Conservation (phyloP, 2,797 vertebrate species). For the Heterohyrax brucei region DNA sequence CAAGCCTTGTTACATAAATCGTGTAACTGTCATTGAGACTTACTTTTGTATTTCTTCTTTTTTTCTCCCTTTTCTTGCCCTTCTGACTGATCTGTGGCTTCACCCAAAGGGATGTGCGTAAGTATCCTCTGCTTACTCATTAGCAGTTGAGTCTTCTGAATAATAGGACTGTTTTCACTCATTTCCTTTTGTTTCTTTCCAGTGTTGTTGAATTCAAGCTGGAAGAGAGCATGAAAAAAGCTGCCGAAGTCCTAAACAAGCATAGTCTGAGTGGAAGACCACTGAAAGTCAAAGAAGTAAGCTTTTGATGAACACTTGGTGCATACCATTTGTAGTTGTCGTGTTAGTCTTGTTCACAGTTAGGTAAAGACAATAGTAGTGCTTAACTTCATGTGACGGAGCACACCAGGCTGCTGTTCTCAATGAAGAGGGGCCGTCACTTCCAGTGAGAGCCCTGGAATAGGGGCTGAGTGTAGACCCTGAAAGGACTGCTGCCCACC, state of each 20-base stretch:
- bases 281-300: slow-evolving; percentile 98
- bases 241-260: slow-evolving; percentile 98
- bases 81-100: slow-evolving; percentile 87
- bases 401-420: not conserved
- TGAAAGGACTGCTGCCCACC: not conserved
- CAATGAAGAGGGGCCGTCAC: not conserved
- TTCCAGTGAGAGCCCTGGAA: not conserved
- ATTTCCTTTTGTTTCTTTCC: slow-evolving; percentile 80
- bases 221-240: slow-evolving; percentile 99
- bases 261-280: slow-evolving; percentile 97
- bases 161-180: slow-evolving; percentile 81
- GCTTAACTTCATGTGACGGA: not conserved
- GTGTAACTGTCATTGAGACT: slow-evolving; percentile 83
- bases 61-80: slow-evolving; percentile 82
- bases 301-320: slow-evolving; percentile 70
- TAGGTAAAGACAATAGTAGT: slow-evolving; percentile 59
- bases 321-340: not conserved
- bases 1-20: slow-evolving; percentile 77
- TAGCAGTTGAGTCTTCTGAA: slow-evolving; percentile 13
- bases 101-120: slow-evolving; percentile 97
- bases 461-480: not conserved
- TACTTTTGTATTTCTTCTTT: slow-evolving; percentile 86
- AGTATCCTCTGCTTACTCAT: slow-evolving; percentile 89
- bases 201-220: slow-evolving; percentile 99
- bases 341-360: slow-evolving; percentile 65